phyloP scores from a whole-genome alignment of 2,113 vertebrate genomes.

The Pelmatolapia mariae region DNA sequence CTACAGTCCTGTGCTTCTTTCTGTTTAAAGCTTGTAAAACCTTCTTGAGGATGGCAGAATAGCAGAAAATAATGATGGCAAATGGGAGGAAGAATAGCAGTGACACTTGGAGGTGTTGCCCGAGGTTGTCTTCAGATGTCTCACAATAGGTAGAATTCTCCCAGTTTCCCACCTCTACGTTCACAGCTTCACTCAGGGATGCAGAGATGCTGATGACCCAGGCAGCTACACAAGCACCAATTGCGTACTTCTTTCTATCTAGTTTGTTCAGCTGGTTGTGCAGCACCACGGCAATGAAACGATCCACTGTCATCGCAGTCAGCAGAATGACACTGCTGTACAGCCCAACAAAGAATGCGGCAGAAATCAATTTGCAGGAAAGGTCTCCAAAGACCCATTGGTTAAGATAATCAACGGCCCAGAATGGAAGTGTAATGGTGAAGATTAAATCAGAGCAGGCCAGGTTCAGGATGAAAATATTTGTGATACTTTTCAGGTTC shows the following conservation, averaged over 20 bases:
- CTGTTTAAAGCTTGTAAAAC: background rate
- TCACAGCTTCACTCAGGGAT: background rate
- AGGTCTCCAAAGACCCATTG: conserved; percentile 68
- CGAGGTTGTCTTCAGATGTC: rapidly evolving
- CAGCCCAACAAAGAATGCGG: conserved; percentile 17
- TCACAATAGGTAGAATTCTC: background rate
- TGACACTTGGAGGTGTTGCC: background rate
- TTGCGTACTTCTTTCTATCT: conserved; percentile 35
- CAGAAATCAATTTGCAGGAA: conserved; percentile 45
- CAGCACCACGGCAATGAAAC: conserved; percentile 70
- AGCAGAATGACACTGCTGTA: conserved; percentile 64
- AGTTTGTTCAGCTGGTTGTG: conserved; percentile 10
- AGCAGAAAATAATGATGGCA: background rate
- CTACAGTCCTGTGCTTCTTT: background rate
- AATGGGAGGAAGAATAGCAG: background rate
- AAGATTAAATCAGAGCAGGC: conserved; percentile 72
- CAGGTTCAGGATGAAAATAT: conserved; percentile 74
- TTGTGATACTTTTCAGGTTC: conserved; percentile 67
- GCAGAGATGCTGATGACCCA: background rate
- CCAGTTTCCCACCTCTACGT: rapidly evolving
- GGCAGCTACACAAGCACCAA: conserved; percentile 31
- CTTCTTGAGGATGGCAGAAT: background rate
- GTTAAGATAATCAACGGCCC: conserved; percentile 33
- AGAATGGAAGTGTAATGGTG: conserved; percentile 72
- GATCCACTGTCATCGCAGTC: conserved; percentile 73